These are phyloP conservation scores for Thamnophis elegans DNA, from an alignment of 2,797 vertebrate genomes.

Conservation along the genomic window DNA sequence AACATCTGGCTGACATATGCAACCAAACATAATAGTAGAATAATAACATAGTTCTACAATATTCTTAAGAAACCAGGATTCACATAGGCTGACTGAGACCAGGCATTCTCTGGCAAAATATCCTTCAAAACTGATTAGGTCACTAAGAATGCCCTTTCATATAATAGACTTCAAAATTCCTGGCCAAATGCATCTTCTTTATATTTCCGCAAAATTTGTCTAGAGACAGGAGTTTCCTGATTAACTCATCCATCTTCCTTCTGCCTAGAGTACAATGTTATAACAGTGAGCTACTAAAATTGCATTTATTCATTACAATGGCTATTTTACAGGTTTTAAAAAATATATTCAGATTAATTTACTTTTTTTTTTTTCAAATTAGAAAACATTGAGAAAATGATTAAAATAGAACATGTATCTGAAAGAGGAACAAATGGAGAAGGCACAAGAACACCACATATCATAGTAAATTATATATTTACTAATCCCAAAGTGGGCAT, in stretches of 20 bases:
- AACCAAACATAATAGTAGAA: neutral
- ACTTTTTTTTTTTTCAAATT: conserved; percentile 27
- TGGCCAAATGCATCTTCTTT: conserved; percentile 40
- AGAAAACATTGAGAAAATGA: conserved; percentile 3
- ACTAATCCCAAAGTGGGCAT: neutral
- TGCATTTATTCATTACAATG: conserved; percentile 2
- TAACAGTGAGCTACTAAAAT: neutral
- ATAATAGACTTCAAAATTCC: conserved; percentile 15
- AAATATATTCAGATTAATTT: neutral
- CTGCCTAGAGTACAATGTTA: conserved; percentile 10
- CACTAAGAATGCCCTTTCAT: neutral
- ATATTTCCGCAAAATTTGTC: conserved; percentile 15
- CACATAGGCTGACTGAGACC: neutral
- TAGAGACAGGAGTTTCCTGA: neutral
- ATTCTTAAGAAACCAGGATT: conserved; percentile 28
- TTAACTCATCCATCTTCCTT: conserved; percentile 8
- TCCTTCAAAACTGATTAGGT: conserved; percentile 10
- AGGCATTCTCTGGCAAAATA: conserved; percentile 9
- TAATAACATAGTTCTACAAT: neutral
- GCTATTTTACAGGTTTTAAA: conserved; percentile 4
- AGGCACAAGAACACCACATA: neutral
- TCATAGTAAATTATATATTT: neutral
- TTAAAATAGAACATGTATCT: neutral
- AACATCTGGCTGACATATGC: neutral
- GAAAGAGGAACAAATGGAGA: neutral